phyloP scores from a whole-genome alignment of 2,113 vertebrate genomes.

The Microtus richardsoni region DNA sequence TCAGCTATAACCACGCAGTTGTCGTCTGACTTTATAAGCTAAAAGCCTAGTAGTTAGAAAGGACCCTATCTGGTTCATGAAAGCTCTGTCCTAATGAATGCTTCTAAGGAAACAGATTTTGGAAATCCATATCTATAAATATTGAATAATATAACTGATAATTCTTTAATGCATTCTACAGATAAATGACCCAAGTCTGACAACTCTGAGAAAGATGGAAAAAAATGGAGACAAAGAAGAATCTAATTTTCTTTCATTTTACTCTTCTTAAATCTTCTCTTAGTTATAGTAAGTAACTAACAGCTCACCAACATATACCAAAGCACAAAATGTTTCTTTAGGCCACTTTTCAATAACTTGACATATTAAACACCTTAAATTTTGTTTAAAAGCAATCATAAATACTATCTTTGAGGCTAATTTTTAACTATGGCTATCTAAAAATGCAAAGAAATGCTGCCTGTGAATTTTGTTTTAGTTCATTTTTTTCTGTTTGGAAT shows the following conservation, averaged over 20 bases:
- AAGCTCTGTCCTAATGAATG: not conserved
- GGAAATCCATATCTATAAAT: not conserved
- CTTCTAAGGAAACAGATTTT: not conserved
- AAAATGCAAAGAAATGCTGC: slow-evolving; percentile 6
- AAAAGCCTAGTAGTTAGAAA: not conserved
- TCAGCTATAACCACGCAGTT: not conserved
- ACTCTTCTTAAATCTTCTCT: not conserved
- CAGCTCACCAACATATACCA: not conserved
- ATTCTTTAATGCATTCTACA: not conserved
- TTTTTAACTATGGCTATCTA: not conserved
- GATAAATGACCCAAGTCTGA: not conserved
- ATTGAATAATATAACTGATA: not conserved
- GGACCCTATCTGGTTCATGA: not conserved
- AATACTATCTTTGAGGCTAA: not conserved
- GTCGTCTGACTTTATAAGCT: not conserved
- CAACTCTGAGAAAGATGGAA: not conserved
- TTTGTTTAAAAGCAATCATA: not conserved
- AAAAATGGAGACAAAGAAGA: not conserved
- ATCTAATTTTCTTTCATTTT: not conserved
- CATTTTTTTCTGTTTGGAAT: not conserved
- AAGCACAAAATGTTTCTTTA: not conserved
- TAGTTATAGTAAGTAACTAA: not conserved
- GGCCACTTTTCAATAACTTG: not conserved
- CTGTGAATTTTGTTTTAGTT: slow-evolving; percentile 13
- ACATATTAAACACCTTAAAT: not conserved